phyloP scores from a whole-genome alignment of 2,888 invertebrate genomes.

The Proisotoma minuta region DNA sequence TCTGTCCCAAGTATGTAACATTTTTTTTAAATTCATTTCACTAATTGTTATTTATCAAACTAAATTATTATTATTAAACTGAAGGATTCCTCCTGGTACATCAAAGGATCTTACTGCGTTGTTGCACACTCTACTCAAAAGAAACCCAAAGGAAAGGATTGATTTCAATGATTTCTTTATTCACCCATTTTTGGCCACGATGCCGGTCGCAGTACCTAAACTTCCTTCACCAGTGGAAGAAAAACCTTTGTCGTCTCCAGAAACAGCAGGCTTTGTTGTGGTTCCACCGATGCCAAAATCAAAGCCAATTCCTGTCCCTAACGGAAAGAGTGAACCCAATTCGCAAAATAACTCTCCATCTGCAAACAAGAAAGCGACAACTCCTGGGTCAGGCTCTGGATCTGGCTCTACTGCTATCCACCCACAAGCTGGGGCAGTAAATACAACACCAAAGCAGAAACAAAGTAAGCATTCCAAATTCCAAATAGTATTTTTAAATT shows the following conservation, averaged over 20 bases:
- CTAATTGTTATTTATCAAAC: conserved; percentile 9
- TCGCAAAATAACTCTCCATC: conserved; percentile 45
- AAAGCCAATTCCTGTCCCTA: conserved; percentile 47
- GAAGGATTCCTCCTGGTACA: conserved; percentile 87
- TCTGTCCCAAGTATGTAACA: conserved; percentile 75
- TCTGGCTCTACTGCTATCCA: conserved; percentile 28
- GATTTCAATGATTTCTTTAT: conserved; percentile 93
- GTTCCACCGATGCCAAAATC: conserved; percentile 47
- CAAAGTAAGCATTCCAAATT: conserved; percentile 28
- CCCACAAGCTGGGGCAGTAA: conserved; percentile 22
- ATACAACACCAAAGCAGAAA: conserved; percentile 36
- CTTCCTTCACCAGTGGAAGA: conserved; percentile 40
- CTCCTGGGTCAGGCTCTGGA: conserved; percentile 20
- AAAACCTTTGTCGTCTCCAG: conserved; percentile 44
- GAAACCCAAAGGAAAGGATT: conserved; percentile 91
- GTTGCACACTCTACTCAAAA: conserved; percentile 72
- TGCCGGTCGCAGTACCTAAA: conserved; percentile 45
- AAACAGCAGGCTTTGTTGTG: conserved; percentile 47
- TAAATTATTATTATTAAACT: conserved; percentile 47
- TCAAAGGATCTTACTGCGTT: conserved; percentile 84
- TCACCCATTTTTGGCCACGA: conserved; percentile 67
- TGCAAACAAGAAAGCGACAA: conserved; percentile 24
- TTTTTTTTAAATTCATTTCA: conserved; percentile 2
- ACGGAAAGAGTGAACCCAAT: conserved; percentile 45
- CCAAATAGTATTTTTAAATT: no score